phyloP scores from a whole-genome alignment of 2,888 invertebrate genomes.

The Arrhopalites spinosus region DNA sequence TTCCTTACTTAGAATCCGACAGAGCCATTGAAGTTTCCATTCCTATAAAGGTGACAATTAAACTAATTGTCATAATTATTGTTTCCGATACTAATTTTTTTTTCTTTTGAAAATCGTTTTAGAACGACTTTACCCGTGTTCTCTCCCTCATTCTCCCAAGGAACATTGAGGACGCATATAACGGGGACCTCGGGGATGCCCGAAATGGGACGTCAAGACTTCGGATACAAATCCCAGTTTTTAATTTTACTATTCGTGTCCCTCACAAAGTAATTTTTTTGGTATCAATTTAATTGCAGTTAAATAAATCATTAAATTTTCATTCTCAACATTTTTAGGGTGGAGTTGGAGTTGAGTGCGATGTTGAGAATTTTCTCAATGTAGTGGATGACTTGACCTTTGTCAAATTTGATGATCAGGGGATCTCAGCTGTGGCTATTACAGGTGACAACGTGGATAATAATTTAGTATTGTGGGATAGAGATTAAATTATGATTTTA shows the following conservation, averaged over 20 bases:
- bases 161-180: slow-evolving; percentile 25
- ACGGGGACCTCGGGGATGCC: slow-evolving; percentile 23
- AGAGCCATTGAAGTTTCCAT: slow-evolving; percentile 27
- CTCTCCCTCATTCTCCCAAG: slow-evolving; percentile 27
- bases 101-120: background rate
- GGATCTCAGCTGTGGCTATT: slow-evolving; percentile 23
- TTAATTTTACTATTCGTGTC: slow-evolving; percentile 21
- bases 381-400: slow-evolving; percentile 26
- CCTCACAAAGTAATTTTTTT: slow-evolving; percentile 22
- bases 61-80: background rate
- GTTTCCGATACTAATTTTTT: background rate
- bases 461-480: background rate
- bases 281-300: background rate
- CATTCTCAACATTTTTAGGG: background rate
- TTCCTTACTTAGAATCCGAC: slow-evolving; percentile 33
- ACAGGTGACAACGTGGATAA: slow-evolving; percentile 18
- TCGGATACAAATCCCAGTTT: slow-evolving; percentile 17
- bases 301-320: too few relatives aligned
- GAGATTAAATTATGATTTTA: background rate
- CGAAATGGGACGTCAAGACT: slow-evolving; percentile 18
- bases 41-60: background rate
- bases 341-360: slow-evolving; percentile 15
- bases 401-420: background rate
- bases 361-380: slow-evolving; percentile 25
- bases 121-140: slow-evolving; percentile 17